Percentiles rank a stretch among this genome's conserved stretches.
Evolutionary conservation across 2,113 vertebrate genomes (phyloP).

Genomic region (Tylochromis polylepis): DNA sequence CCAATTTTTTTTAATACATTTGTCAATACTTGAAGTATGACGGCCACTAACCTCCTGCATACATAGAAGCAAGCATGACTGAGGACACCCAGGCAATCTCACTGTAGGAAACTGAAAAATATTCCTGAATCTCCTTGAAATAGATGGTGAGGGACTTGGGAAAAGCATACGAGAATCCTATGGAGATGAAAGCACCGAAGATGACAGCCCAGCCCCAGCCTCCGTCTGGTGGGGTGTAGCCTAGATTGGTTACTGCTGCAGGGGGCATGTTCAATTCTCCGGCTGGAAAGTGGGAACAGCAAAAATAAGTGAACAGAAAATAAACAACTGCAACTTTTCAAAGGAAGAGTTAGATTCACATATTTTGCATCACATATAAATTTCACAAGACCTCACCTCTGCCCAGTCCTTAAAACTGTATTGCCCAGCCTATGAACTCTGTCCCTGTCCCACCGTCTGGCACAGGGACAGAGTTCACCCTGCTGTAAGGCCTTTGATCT

Average conservation of each 20-base stretch:
- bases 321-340: not conserved
- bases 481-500: constrained; percentile 46
- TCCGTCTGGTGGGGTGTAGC: constrained; percentile 74
- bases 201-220: constrained; percentile 80
- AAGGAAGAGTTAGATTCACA: not conserved
- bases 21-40: not conserved
- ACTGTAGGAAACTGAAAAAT: constrained; percentile 81
- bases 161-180: constrained; percentile 83
- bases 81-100: constrained; percentile 80
- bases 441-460: not conserved
- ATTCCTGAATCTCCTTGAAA: constrained; percentile 85
- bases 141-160: constrained; percentile 81
- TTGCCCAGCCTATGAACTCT: not conserved
- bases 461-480: not conserved
- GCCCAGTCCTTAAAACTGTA: not conserved
- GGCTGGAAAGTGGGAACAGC: constrained; percentile 6
- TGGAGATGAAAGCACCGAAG: constrained; percentile 73
- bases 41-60: constrained; percentile 75
- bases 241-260: constrained; percentile 43
- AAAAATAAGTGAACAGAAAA: not conserved
- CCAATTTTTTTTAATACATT: not conserved
- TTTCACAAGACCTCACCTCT: constrained; percentile 31
- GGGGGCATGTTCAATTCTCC: constrained; percentile 58
- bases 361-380: not conserved
- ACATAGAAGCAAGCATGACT: constrained; percentile 79